Evolutionary conservation across 2,888 invertebrate genomes (phyloP).

Genomic region (Caenorhabditis sp.): DNA sequence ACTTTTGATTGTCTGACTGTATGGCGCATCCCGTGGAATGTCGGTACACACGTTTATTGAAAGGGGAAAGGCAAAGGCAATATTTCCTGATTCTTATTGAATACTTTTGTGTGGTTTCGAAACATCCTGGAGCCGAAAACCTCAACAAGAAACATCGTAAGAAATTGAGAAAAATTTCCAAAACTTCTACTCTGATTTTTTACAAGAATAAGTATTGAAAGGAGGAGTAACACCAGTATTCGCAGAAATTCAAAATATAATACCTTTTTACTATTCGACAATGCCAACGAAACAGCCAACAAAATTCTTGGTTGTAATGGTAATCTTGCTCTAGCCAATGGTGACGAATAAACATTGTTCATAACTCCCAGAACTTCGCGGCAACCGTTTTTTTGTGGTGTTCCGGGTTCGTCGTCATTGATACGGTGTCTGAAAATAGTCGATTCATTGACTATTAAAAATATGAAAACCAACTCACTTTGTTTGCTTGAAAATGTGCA

Average conservation of each 20-base stretch:
- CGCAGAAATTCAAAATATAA: background rate
- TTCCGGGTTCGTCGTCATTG: background rate
- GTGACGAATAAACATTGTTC: slow-evolving; percentile 61
- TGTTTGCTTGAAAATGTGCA: slow-evolving; percentile 81
- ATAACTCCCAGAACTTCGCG: slow-evolving; percentile 58
- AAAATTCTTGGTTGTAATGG: slow-evolving; percentile 56
- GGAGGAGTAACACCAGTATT: too few species aligned
- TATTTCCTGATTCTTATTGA: too few species aligned
- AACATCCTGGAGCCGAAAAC: too few species aligned
- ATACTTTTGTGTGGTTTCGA: too few species aligned
- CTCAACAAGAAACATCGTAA: too few species aligned
- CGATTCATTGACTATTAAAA: background rate
- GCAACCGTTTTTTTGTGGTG: slow-evolving; percentile 39
- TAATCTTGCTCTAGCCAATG: slow-evolving; percentile 55
- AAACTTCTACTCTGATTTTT: too few species aligned
- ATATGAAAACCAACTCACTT: slow-evolving; percentile 47
- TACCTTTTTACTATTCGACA: slow-evolving; percentile 51
- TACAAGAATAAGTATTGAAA: too few species aligned
- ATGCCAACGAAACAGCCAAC: slow-evolving; percentile 50
- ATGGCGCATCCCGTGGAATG: too few species aligned
- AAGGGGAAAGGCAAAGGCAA: too few species aligned
- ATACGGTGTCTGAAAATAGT: slow-evolving; percentile 4
- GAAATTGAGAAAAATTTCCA: too few species aligned
- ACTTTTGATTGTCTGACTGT: too few species aligned
- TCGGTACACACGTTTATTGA: too few species aligned